These are phyloP conservation scores for Syngnathoides biaculeatus DNA, from an alignment of 2,113 vertebrate genomes.

Conservation along the genomic window DNA sequence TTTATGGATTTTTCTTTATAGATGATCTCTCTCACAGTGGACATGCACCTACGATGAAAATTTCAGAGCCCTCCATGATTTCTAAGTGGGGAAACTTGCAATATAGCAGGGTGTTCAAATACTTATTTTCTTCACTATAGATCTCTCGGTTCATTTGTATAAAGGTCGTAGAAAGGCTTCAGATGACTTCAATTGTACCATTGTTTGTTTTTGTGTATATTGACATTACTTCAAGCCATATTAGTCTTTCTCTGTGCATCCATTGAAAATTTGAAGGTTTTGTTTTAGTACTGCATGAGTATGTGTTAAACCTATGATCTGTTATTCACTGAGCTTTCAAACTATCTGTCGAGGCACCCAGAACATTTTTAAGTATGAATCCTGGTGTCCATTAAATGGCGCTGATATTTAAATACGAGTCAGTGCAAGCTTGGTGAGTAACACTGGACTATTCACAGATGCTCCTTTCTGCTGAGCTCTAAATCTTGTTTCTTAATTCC, in stretches of 20 bases:
- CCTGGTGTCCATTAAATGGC: constrained; percentile 34
- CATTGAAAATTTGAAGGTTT: too few species aligned
- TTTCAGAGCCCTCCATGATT: too few species aligned
- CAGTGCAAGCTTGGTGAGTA: constrained; percentile 61
- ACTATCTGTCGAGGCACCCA: background rate
- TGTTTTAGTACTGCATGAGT: background rate
- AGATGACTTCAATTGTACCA: background rate
- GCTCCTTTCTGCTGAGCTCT: constrained; percentile 81
- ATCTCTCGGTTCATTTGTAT: background rate
- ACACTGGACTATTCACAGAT: constrained; percentile 77
- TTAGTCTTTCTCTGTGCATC: background rate
- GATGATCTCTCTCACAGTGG: too few species aligned
- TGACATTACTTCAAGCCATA: background rate
- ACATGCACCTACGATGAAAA: too few species aligned
- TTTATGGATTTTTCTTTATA: too few species aligned
- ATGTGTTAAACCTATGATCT: background rate
- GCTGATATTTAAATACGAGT: constrained; percentile 71
- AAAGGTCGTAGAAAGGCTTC: background rate
- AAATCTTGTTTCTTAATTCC: constrained; percentile 86
- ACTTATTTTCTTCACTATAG: too few species aligned
- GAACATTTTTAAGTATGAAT: constrained; percentile 33
- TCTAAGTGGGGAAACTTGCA: too few species aligned
- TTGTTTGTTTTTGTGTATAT: background rate
- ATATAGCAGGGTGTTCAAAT: too few species aligned
- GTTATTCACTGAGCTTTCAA: background rate